phyloP scores from a whole-genome alignment of 1,140 invertebrate species.

The Heterodera schachtii region DNA sequence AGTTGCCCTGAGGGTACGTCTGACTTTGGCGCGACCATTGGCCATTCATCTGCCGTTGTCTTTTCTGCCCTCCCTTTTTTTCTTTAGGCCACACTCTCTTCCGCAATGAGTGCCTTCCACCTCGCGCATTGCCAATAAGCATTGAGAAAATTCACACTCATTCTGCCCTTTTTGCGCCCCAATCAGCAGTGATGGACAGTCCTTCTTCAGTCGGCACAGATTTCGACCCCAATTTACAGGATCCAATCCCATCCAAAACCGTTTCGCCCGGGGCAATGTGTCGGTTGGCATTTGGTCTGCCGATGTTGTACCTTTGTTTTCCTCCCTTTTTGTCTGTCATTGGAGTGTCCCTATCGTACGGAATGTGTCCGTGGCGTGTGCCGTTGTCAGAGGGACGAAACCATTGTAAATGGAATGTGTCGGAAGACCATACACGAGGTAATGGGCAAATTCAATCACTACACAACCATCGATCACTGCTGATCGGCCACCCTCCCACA shows the following conservation, averaged over 20 bases:
- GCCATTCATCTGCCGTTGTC: conserved; percentile 24
- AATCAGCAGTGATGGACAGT: conserved; percentile 13
- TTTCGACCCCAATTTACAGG: conserved; percentile 11
- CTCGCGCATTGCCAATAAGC: conserved; percentile 7
- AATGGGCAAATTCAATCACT: too few relatives aligned
- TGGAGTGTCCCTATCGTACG: conserved; percentile 52
- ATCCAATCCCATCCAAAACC: conserved; percentile 28
- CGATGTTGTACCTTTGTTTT: too few relatives aligned
- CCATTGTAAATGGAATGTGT: conserved; percentile 53
- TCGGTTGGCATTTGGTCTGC: not conserved
- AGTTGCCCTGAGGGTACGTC: conserved; percentile 22
- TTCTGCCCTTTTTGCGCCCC: conserved; percentile 32
- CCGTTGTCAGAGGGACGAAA: conserved; percentile 43
- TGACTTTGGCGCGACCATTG: not conserved
- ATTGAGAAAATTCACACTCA: conserved; percentile 29
- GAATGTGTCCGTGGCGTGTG: conserved; percentile 51
- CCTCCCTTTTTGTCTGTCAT: conserved; percentile 12
- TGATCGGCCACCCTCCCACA: not conserved
- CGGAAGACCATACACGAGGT: conserved; percentile 46
- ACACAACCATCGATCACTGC: too few relatives aligned
- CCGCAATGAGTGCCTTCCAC: conserved; percentile 40
- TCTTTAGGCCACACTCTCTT: conserved; percentile 40
- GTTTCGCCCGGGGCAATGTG: conserved; percentile 49
- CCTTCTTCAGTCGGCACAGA: not conserved
- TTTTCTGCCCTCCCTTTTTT: not conserved